phyloP scores from a whole-genome alignment of 2,113 vertebrate species.

The Daboia siamensis region DNA sequence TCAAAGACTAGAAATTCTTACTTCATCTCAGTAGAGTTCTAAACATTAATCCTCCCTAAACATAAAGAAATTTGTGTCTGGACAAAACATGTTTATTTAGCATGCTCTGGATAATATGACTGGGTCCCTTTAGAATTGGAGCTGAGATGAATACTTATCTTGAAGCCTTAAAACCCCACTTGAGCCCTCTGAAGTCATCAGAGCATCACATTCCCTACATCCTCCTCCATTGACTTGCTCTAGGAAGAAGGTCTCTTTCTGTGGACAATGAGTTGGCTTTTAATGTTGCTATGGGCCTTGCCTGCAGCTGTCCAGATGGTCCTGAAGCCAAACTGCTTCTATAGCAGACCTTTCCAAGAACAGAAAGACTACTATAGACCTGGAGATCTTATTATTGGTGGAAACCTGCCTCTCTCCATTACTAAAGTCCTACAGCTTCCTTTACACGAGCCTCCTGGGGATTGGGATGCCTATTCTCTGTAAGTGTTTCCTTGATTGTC shows the following conservation, averaged over 20 bases:
- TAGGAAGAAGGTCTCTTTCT: neutral
- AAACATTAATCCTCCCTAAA: neutral
- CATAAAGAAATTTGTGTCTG: neutral
- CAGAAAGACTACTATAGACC: neutral
- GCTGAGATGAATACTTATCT: neutral
- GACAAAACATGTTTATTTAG: neutral
- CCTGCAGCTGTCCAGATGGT: neutral
- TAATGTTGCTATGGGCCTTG: neutral
- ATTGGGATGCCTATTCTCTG: neutral
- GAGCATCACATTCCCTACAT: neutral
- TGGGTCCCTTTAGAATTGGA: neutral
- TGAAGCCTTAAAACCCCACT: neutral
- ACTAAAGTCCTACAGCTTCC: rapidly evolving
- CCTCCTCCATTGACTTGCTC: neutral
- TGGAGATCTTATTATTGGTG: neutral
- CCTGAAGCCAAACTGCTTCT: neutral
- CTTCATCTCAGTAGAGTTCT: neutral
- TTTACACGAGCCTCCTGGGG: neutral
- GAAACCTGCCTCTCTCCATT: neutral
- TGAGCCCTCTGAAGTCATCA: neutral
- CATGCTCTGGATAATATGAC: neutral
- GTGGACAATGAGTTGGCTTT: neutral
- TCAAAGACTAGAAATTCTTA: neutral
- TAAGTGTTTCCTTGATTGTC: neutral
- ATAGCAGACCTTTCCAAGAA: neutral